Evolutionary conservation across 2,888 invertebrate species (phyloP), one percentile per base, ranked within the genome.

Genomic region (Phorcus lineatus): DNA sequence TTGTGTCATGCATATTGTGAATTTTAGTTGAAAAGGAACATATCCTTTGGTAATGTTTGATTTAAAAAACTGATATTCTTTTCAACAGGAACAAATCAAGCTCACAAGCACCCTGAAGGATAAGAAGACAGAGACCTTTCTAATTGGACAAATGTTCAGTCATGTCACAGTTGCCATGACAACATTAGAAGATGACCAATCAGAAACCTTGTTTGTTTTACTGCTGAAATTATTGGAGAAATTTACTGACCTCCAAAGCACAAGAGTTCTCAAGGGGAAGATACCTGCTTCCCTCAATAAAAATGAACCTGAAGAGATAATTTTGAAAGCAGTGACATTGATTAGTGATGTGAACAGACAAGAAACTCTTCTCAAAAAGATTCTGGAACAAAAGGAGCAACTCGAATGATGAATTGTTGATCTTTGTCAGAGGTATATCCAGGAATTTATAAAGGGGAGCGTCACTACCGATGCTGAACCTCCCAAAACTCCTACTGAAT

Each of bases 191-290:
- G 52, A 16, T 28, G 75, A 75, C 75, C 75, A 53, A 16, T 75
- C 75, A 53, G 53, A 75, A 75, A 22, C 53, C 17, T 54, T 75
- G 75, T 75, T 54, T 75, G 75, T 75, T 16, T 53, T 75, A 16
- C 75, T 75, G 55, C 75, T 75, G 52, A 54, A 75, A 53, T 9
- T 75, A 2, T 24, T 75, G 16, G 24, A 19, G 24, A 75, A 75
- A n/a, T 75, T 22, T 28, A 11, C n/a, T n/a, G 54, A 75, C 52
- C 24, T 53, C 11, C 22, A n/a, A 36, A 36, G 36, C 16, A 24
- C 31, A 36, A 13, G n/a, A 31, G 2, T 2, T 28, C n/a, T 36
- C 36, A 36, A 70, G 17, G 36, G 36, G 4, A 13, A n/a, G 17
- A 28, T 3, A 13, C 13, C 11, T 1, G 36, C n/a, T 36, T n/a